Base-by-base conservation (phyloP, 2,888 invertebrate species). In the Cosmia pyralina region DNA sequence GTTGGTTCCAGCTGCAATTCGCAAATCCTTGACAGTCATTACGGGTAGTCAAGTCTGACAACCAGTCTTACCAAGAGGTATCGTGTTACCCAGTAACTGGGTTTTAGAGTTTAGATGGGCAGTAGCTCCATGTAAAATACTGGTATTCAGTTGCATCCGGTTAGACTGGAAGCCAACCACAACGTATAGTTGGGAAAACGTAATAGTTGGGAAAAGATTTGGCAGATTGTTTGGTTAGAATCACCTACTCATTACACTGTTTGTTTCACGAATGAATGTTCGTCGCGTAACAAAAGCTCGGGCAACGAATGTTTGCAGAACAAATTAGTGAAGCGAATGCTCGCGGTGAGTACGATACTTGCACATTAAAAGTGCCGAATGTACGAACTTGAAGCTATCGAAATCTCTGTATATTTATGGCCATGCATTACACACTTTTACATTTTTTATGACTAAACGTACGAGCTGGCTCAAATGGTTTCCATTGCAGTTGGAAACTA, bases 401-500 rank as follows among this genome's bases (percentile, higher is more conserved):
- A 65, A 60, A 44, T 46, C 17, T 79, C 38, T 59, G 55, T 65
- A 19, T 48, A 69, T 75, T 79, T 69, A 52, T 44, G 22, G 19
- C n/a, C 50, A 13, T 60, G 34, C 41, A 75, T 75, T 52, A 80
- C 59, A 22, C 17, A 53, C 17, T 66, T 53, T 66, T 76, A 52
- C 55, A 81, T 84, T 59, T 79, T 84, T 81, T 72, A 82, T 69
- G 63, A 78, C 60, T 34, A 65, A 68, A 60, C 63, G 64, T 60
- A 68, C 52, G 62, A 78, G 73, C 66, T 71, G 10, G 53, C 53
- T 10, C 53, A n/a, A 68, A 82, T 53, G 76, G 69, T 70, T 66
- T 58, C 67, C 55, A 70, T 68, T 84, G 82, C 83, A 83, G 68
- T 84, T 77, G 65, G 50, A 66, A 82, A 68, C 84, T 84, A 74